Evolutionary conservation across 2,113 vertebrate genomes (phyloP), one percentile per base, ranked within the genome.

Genomic region (Rhineura floridana): DNA sequence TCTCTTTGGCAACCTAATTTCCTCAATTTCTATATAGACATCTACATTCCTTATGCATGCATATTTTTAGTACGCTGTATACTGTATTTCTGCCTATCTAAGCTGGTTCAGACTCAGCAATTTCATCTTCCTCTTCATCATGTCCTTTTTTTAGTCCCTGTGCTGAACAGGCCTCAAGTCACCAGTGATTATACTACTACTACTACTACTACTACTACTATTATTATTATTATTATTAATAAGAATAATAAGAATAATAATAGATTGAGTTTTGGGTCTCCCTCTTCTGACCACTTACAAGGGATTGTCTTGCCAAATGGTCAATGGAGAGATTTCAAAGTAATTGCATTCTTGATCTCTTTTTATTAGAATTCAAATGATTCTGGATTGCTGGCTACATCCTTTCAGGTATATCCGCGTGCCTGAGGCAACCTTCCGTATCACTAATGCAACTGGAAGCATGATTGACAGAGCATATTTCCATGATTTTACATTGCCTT

Each of bases 391-490:
- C 48, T 88, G 30, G 3, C 23, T 89, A 89, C 73, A 8, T 81
- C 39, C 30, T 73, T 89, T 50, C 48, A 86, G 17, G 52, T 87
- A 19, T 59, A 63, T 50, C 52, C 33, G 50, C 39, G 36, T 76
- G 21, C 81, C 39, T 6, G 36, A 83, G 69, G 52, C 67, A 86
- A 69, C 42, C 76, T 1, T 0, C 39, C 91, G 52, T 8, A 36
- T 93, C 82, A 77, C 83, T 93, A 87, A 81, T 87, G 86, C 84
- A 33, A 83, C 90, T 89, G 93, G 84, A 93, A 81, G 79, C 55
- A 69, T 76, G 69, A 72, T 82, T 89, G 70, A 85, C n/a, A 91
- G 42, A 44, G 6, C 23, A 0, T 46, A 7, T 85, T 73, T 93
- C 86, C 19, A 92, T 0, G 73, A 46, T 84, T 92, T 85, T 77